Evolutionary conservation across 2,888 invertebrate genomes (phyloP).

Genomic region (Balanococcus diminutus): DNA sequence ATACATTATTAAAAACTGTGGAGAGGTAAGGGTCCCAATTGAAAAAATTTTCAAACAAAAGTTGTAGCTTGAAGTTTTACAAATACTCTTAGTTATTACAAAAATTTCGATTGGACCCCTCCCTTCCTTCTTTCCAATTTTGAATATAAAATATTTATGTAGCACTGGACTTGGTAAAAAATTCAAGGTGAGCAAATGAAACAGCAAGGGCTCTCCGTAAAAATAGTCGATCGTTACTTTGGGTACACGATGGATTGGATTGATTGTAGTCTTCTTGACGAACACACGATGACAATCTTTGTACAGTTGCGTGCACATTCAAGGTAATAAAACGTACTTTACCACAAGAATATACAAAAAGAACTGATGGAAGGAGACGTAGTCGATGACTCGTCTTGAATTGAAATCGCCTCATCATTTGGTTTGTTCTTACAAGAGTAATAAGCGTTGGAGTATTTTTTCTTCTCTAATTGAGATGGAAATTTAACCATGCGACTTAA

Average conservation of each 20-base stretch:
- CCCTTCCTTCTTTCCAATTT: no score
- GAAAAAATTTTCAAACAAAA: no score
- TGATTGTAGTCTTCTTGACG: not conserved
- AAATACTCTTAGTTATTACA: no score
- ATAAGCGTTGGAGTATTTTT: not conserved
- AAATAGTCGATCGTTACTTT: no score
- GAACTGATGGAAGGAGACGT: not conserved
- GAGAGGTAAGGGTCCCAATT: no score
- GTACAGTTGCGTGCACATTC: not conserved
- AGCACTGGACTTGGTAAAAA: no score
- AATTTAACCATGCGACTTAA: not conserved
- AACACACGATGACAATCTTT: conserved; percentile 27
- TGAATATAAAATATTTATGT: no score
- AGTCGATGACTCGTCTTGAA: not conserved
- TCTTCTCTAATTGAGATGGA: not conserved
- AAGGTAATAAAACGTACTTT: conserved; percentile 1
- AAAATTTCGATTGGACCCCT: no score
- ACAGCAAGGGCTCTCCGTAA: no score
- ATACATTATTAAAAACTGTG: no score
- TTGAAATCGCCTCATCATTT: conserved; percentile 1
- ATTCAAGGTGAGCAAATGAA: no score
- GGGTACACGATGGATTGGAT: not conserved
- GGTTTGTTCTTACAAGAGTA: not conserved
- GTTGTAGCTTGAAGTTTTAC: no score
- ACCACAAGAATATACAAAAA: not conserved